Conservation (phyloP, 2,113 vertebrate genomes). For the Cyrtonyx montezumae region DNA sequence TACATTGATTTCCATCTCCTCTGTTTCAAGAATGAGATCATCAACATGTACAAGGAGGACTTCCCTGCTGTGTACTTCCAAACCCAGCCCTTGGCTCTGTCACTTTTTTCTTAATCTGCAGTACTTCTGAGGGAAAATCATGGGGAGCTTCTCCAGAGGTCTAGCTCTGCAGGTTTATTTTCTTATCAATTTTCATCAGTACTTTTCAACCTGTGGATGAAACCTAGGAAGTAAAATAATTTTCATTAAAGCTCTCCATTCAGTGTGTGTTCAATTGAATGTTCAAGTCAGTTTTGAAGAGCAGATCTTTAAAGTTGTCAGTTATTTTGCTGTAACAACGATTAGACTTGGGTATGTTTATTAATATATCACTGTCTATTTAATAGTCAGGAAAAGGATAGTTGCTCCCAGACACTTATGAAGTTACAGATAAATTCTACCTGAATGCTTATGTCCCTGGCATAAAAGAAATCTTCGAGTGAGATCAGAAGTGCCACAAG, state of each 20-base stretch:
- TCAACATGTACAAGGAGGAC: background rate
- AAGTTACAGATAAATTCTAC: background rate
- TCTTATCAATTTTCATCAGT: background rate
- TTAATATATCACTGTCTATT: background rate
- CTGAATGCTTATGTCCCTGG: background rate
- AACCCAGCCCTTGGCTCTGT: background rate
- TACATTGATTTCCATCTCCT: constrained; percentile 42
- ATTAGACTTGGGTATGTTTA: background rate
- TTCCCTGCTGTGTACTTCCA: constrained; percentile 47
- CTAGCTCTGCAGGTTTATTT: background rate
- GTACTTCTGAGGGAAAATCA: background rate
- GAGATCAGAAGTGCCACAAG: background rate
- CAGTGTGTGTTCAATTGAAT: background rate
- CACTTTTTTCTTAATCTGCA: constrained; percentile 10
- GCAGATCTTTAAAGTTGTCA: background rate
- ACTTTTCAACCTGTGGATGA: background rate
- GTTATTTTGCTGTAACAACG: background rate
- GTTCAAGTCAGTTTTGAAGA: background rate
- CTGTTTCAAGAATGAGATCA: constrained; percentile 36
- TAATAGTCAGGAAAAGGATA: background rate
- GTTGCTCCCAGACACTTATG: background rate
- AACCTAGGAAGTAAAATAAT: constrained; percentile 6
- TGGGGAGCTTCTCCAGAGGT: background rate
- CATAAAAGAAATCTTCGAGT: background rate
- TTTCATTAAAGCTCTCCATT: background rate